phyloP scores from a whole-genome alignment of 1,140 invertebrate genomes.

The Andricus grossulariae region DNA sequence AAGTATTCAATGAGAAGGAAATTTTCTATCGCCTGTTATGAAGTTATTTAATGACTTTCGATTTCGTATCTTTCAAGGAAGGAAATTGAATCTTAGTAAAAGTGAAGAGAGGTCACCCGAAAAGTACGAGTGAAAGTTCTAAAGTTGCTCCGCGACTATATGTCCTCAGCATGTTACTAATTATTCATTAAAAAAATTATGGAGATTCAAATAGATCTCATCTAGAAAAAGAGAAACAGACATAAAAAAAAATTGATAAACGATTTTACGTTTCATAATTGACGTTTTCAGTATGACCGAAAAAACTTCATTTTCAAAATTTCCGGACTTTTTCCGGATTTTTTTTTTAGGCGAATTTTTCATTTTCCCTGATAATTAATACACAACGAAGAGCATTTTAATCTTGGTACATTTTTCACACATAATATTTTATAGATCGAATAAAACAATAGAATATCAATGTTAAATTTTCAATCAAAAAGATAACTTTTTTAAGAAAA shows the following conservation, averaged over 20 bases:
- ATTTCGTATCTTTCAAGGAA: slow-evolving; percentile 8
- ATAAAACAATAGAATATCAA: too few relatives aligned
- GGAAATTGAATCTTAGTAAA: neutral
- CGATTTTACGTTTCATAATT: too few relatives aligned
- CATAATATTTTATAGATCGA: too few relatives aligned
- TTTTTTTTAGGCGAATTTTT: too few relatives aligned
- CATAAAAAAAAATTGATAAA: neutral
- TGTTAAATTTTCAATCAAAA: too few relatives aligned
- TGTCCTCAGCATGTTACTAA: neutral
- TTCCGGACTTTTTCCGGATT: too few relatives aligned
- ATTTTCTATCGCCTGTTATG: neutral
- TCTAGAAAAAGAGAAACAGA: neutral
- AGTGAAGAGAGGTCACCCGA: slow-evolving; percentile 7
- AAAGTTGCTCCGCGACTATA: neutral
- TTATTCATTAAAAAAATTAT: neutral
- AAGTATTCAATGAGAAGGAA: neutral
- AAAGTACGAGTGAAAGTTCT: slow-evolving; percentile 21
- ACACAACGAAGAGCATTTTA: too few relatives aligned
- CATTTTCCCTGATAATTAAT: too few relatives aligned
- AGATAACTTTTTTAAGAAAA: too few relatives aligned
- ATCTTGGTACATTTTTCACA: too few relatives aligned
- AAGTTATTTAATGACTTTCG: slow-evolving; percentile 12
- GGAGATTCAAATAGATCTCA: neutral
- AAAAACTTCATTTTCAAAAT: too few relatives aligned
- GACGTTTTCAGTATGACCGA: too few relatives aligned